Conservation (phyloP, 2,797 vertebrate species). For the Poecilia wingei region DNA sequence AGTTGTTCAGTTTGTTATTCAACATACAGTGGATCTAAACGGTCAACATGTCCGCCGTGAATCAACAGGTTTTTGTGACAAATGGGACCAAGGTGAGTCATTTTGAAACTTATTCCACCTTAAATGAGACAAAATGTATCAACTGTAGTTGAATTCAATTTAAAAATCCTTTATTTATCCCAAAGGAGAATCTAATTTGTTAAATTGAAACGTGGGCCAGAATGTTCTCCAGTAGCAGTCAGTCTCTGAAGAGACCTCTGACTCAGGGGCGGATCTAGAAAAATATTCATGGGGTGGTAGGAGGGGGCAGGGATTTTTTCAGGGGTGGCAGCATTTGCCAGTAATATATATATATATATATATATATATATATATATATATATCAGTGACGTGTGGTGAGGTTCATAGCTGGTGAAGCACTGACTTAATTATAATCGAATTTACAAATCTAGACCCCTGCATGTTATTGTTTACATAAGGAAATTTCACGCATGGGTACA, state of each 20-base stretch:
- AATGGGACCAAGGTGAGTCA: not conserved
- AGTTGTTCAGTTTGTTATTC: conserved; percentile 6
- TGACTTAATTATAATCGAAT: too few species aligned
- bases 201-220: not conserved
- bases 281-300: too few species aligned
- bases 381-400: too few species aligned
- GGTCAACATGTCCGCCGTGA: not conserved
- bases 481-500: too few species aligned
- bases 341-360: too few species aligned
- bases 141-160: not conserved
- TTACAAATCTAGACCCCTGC: too few species aligned
- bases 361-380: too few species aligned
- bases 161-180: not conserved
- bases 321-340: too few species aligned
- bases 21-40: not conserved
- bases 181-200: not conserved
- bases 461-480: too few species aligned
- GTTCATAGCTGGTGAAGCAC: too few species aligned
- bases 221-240: conserved; percentile 1
- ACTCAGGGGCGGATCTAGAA: not conserved
- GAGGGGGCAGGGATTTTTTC: too few species aligned
- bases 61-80: not conserved
- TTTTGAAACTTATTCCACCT: not conserved
- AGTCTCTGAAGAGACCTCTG: not conserved
- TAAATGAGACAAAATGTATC: not conserved